phyloP scores from a whole-genome alignment of 2,113 vertebrate genomes.

The Myiozetetes cayanensis region DNA sequence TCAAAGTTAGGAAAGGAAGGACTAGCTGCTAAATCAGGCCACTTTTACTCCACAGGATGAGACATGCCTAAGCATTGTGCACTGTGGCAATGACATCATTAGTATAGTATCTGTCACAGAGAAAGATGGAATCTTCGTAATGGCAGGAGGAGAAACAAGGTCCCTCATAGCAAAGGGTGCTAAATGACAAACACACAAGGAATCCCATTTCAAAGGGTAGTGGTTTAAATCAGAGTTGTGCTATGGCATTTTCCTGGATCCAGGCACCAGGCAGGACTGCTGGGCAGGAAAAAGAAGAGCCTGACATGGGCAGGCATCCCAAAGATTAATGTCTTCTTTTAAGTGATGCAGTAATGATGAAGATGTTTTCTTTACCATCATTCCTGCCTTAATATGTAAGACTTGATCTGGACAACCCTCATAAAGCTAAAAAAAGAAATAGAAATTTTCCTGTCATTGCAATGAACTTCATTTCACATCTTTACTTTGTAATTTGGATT shows the following conservation, averaged over 20 bases:
- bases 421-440: neutral
- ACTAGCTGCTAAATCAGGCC: neutral
- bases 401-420: neutral
- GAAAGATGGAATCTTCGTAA: neutral
- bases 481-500: neutral
- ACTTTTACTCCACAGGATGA: neutral
- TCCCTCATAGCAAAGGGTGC: neutral
- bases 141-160: neutral
- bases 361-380: neutral
- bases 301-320: neutral
- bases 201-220: neutral
- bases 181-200: neutral
- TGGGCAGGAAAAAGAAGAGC: neutral
- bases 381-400: neutral
- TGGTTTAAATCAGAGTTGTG: neutral
- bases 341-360: neutral
- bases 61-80: neutral
- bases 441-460: neutral
- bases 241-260: neutral
- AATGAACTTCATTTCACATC: neutral
- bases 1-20: neutral
- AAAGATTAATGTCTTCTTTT: neutral
- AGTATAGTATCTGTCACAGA: neutral
- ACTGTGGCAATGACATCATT: neutral
- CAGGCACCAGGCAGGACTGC: neutral